phyloP scores from a whole-genome alignment of 2,797 vertebrate genomes.

The Babyrousa celebensis region DNA sequence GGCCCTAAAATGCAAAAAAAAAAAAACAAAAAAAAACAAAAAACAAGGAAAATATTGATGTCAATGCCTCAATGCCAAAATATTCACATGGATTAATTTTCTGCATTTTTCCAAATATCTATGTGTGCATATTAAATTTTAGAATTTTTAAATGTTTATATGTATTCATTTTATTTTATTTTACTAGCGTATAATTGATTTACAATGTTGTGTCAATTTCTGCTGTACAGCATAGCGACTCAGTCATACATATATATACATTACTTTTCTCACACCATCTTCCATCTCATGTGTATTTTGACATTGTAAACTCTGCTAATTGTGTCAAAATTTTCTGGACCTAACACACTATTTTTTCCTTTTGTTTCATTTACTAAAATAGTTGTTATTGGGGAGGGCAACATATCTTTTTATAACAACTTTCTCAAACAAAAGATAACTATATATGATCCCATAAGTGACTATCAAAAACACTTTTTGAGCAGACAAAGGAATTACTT shows the following conservation, averaged over 20 bases:
- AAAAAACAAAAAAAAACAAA: not conserved
- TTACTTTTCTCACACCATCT: too few relatives aligned
- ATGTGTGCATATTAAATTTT: not conserved
- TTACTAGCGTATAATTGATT: too few relatives aligned
- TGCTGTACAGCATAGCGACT: too few relatives aligned
- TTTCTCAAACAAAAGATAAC: not conserved
- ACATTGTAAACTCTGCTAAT: not conserved
- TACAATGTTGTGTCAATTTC: too few relatives aligned
- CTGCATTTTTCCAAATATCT: not conserved
- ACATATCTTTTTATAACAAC: not conserved
- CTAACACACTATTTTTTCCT: conserved; percentile 5
- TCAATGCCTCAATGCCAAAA: not conserved
- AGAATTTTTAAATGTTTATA: not conserved
- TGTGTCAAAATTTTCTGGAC: not conserved
- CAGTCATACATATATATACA: too few relatives aligned
- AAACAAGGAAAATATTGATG: conserved; percentile 28
- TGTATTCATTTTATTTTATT: too few relatives aligned
- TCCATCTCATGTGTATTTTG: not conserved
- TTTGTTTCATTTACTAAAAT: not conserved
- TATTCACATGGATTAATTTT: not conserved
- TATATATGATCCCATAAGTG: not conserved
- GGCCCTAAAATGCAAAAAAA: too few relatives aligned
- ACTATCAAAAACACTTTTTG: not conserved
- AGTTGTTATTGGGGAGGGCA: not conserved
- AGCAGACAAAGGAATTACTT: not conserved